Conservation (phyloP, 2,113 vertebrate species). For the Pogona vitticeps region DNA sequence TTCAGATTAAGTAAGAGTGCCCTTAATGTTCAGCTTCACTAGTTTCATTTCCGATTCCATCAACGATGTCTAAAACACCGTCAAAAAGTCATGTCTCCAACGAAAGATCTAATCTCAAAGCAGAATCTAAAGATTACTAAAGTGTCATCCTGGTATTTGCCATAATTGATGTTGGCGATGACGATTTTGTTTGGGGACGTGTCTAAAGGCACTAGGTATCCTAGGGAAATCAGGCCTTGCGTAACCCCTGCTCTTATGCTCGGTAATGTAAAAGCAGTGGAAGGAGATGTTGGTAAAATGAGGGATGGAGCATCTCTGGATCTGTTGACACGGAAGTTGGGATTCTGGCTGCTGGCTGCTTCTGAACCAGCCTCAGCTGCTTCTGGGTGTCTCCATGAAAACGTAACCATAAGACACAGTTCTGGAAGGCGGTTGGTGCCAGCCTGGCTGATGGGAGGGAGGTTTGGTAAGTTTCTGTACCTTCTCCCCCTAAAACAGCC, state of each 20-base stretch:
- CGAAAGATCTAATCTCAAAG: not conserved
- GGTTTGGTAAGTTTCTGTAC: no score
- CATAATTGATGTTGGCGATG: not conserved
- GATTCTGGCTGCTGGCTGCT: not conserved
- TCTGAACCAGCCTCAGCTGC: not conserved
- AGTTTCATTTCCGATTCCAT: no score
- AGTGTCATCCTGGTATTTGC: not conserved
- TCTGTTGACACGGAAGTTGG: no score
- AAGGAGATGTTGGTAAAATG: not conserved
- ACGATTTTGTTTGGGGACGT: not conserved
- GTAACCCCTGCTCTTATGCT: not conserved
- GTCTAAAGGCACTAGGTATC: not conserved
- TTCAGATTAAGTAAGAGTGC: not conserved
- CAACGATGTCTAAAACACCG: no score
- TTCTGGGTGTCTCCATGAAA: not conserved
- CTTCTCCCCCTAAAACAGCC: no score
- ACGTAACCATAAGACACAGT: not conserved
- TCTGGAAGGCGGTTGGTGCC: no score
- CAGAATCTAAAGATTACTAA: not conserved
- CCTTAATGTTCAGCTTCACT: no score
- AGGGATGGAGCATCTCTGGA: not conserved
- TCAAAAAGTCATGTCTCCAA: not conserved
- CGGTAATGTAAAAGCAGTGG: not conserved
- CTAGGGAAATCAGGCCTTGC: not conserved
- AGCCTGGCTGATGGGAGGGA: not conserved